A percentile compares a stretch with the other conserved stretches of the same genome.
phyloP scores from a whole-genome alignment of 2,888 invertebrate genomes.

The Trissonchulus latispiculum region DNA sequence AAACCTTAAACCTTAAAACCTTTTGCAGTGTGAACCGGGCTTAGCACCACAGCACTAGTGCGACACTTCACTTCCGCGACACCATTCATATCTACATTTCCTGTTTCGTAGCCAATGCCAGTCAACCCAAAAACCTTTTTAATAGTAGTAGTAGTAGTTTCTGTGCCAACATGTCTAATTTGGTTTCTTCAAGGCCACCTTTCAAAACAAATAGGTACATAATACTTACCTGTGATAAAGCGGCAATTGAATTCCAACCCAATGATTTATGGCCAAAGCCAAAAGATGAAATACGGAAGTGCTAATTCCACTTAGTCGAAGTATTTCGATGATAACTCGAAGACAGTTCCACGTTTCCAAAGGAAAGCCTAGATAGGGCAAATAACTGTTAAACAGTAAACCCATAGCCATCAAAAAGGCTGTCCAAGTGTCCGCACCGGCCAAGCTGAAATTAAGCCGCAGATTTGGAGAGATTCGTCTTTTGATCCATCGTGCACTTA shows the following conservation, averaged over 20 bases:
- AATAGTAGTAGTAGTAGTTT: no score
- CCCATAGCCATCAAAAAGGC: neutral
- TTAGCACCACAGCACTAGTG: no score
- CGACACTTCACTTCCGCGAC: no score
- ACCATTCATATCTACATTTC: no score
- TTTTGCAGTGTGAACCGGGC: no score
- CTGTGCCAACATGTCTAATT: no score
- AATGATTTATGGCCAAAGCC: slow-evolving; percentile 58
- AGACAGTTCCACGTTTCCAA: slow-evolving; percentile 17
- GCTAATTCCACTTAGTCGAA: slow-evolving; percentile 54
- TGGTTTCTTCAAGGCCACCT: no score
- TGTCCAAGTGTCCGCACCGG: slow-evolving; percentile 33
- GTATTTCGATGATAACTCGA: slow-evolving; percentile 43
- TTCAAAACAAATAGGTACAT: no score
- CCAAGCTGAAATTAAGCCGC: slow-evolving; percentile 34
- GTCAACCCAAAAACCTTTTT: no score
- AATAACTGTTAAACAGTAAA: neutral
- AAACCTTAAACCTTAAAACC: no score
- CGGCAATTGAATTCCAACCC: slow-evolving; percentile 56
- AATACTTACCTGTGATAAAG: slow-evolving; percentile 51
- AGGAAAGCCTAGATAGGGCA: neutral
- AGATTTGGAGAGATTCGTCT: slow-evolving; percentile 37
- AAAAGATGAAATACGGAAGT: slow-evolving; percentile 57
- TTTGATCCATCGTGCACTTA: slow-evolving; percentile 36
- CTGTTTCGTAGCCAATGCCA: no score